Conservation (phyloP, 2,113 vertebrate species). For the Varanus salvator region DNA sequence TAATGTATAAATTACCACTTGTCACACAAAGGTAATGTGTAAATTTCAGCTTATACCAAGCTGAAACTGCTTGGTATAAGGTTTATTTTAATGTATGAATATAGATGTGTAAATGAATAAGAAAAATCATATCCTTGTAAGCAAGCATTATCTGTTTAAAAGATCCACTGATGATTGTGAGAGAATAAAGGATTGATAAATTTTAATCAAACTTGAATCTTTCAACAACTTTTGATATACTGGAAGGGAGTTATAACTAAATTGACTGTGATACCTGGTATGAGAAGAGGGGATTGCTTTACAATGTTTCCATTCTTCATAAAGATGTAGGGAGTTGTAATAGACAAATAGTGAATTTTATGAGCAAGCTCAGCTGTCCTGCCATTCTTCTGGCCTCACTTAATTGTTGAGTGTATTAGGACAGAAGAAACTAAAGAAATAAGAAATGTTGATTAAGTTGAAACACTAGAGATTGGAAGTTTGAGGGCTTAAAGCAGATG, state of each 20-base stretch:
- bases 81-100: not conserved
- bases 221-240: not conserved
- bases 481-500: not conserved
- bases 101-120: not conserved
- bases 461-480: not conserved
- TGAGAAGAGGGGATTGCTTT: not conserved
- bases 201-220: conserved; percentile 5
- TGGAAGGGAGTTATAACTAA: not conserved
- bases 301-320: not conserved
- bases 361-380: not conserved
- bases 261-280: not conserved
- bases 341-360: not conserved
- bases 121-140: not conserved
- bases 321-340: not conserved
- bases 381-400: not conserved
- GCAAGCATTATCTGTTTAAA: not conserved
- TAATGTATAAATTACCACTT: not conserved
- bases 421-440: rapidly evolving
- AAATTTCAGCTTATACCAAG: too few relatives aligned
- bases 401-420: conserved; percentile 1
- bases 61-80: not conserved
- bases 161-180: not conserved
- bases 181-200: not conserved
- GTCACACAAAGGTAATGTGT: not conserved
- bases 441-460: not conserved